Evolutionary conservation across 2,113 vertebrate species (phyloP).

Genomic region (Nyctibius bracteatus): DNA sequence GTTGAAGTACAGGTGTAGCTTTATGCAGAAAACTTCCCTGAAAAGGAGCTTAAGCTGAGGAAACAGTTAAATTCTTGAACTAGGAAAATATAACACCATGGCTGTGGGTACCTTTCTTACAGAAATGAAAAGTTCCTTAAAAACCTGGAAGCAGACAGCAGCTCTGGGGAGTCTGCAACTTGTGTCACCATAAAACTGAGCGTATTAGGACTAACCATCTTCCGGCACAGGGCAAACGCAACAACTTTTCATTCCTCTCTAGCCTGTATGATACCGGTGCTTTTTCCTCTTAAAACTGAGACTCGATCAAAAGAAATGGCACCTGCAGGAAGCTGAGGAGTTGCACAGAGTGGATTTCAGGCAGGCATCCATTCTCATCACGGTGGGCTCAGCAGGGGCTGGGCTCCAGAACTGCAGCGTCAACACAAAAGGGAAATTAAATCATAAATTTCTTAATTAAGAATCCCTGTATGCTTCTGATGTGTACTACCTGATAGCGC

Average conservation of each 20-base stretch:
- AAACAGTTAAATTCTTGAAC: background rate
- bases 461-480: background rate
- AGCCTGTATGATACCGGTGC: background rate
- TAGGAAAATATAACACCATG: rapidly evolving
- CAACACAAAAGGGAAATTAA: background rate
- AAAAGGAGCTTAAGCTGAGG: background rate
- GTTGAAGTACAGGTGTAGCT: background rate
- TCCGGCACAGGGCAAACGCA: background rate
- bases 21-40: background rate
- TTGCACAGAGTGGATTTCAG: background rate
- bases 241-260: background rate
- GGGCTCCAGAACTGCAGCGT: background rate
- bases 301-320: background rate
- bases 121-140: background rate
- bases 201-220: background rate
- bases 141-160: background rate
- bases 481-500: background rate
- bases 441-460: background rate
- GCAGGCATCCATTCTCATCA: background rate
- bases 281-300: background rate
- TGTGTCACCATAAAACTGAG: background rate
- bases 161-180: background rate
- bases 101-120: background rate
- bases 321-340: background rate
- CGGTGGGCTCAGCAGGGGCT: background rate